Base-by-base conservation (phyloP, 2,113 vertebrate genomes). In the Boleophthalmus pectinirostris region DNA sequence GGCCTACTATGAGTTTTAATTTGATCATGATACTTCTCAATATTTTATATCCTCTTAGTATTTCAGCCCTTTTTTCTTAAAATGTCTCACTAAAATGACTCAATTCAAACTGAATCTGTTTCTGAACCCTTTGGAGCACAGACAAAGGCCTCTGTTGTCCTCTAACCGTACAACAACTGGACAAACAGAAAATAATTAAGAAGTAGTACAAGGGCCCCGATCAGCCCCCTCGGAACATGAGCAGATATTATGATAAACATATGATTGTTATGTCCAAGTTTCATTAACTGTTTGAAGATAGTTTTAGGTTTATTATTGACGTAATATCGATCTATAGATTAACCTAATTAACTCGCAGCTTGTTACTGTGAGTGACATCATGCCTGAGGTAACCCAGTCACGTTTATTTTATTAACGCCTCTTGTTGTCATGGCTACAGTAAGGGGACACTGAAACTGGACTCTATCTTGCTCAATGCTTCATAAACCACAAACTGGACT, bases 371-470 rank as follows among this genome's bases (percentile, higher is more conserved):
- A 3, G 33, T 60, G 47, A 67, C 16, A 49, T 69, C 47, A 24
- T 15, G 61, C 58, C 25, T 25, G 16, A 61, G 25, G 70, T 77
- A 58, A 63, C 66, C 1, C 29, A 25, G 24, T 24, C 63, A 3
- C 16, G 66, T 57, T 60, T 18, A 29, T 66, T 68, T 77, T 68
- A 73, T 47, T 45, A 35, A 24, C 21, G 8, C 38, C 3, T 70
- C 66, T 46, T 63, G 83, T 75, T 72, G 85, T 1, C 80, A 81
- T 82, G 82, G 82, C 3, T 54, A 87, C 2, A 7, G 78, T 57
- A 83, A 91, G 21, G 54, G 33, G 9, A 87, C 68, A 68, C 81
- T 43, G 77, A 80, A 33, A 86, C n/a, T 6, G 51, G 73, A 90
- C 53, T 54, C 11, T 8, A 2, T 10, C 20, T 43, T 57, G 20